These are phyloP conservation scores for Cyanoramphus novaezelandiae DNA, from an alignment of 2,113 vertebrate species.

Conservation along the genomic window DNA sequence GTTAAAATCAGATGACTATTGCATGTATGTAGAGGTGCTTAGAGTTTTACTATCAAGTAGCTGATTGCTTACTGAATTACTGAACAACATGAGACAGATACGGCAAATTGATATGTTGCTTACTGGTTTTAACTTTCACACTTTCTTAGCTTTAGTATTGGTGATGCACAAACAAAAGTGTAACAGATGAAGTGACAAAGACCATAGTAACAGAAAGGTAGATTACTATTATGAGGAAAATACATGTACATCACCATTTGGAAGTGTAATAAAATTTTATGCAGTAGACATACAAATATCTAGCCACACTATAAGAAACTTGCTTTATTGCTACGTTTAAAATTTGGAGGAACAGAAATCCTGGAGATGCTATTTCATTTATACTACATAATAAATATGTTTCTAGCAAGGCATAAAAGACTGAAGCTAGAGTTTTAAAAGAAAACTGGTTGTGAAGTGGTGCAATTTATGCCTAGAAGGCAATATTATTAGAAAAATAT, in stretches of 20 bases:
- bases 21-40: neutral
- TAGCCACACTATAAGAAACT: neutral
- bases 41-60: neutral
- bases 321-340: slow-evolving; percentile 2
- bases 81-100: neutral
- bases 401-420: neutral
- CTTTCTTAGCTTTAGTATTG: neutral
- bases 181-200: fast-evolving
- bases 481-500: neutral
- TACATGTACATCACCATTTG: neutral
- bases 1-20: neutral
- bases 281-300: neutral
- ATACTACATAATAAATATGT: neutral
- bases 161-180: neutral
- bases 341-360: neutral
- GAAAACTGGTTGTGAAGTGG: neutral
- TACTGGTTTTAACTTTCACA: neutral
- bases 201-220: neutral
- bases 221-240: neutral
- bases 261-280: neutral
- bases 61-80: neutral
- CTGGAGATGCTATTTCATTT: neutral
- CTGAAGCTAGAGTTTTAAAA: neutral
- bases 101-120: neutral
- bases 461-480: neutral